These are phyloP conservation scores for Hesperophylax magnus DNA, from an alignment of 1,140 invertebrate genomes.

Conservation along the genomic window DNA sequence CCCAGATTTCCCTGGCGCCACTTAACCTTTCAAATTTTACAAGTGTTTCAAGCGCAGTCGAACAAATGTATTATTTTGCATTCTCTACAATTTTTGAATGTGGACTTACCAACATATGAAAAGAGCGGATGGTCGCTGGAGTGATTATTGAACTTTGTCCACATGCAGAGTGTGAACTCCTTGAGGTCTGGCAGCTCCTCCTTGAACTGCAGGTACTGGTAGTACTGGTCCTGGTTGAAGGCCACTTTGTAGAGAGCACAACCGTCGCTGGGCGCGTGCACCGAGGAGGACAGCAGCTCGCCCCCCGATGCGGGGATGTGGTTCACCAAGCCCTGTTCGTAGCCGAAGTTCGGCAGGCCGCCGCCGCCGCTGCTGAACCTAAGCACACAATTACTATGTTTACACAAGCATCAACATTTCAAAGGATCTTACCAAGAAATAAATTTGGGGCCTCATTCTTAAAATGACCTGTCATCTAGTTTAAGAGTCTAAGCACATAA, in stretches of 20 bases:
- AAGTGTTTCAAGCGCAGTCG: no score
- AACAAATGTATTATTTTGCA: no score
- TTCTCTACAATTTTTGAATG: no score
- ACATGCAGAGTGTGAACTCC: conserved; percentile 86
- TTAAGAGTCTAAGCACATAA: no score
- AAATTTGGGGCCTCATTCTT: no score
- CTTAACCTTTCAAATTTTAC: no score
- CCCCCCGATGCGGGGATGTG: conserved; percentile 59
- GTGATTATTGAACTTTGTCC: conserved; percentile 86
- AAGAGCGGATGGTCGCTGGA: conserved; percentile 85
- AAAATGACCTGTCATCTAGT: no score
- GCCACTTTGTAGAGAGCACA: conserved; percentile 79
- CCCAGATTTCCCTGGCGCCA: no score
- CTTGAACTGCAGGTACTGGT: conserved; percentile 81
- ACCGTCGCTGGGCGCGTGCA: conserved; percentile 63
- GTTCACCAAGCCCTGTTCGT: conserved; percentile 49
- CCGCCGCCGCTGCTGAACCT: no score
- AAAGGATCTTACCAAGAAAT: no score
- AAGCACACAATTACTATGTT: no score
- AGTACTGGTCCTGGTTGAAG: conserved; percentile 76
- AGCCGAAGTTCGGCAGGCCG: conserved; percentile 59
- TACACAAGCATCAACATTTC: no score
- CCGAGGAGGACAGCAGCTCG: not conserved
- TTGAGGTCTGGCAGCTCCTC: conserved; percentile 79
- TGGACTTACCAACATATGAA: conserved; percentile 79